Conservation (phyloP, 2,888 invertebrate species). For the Cheilosia scutellata region DNA sequence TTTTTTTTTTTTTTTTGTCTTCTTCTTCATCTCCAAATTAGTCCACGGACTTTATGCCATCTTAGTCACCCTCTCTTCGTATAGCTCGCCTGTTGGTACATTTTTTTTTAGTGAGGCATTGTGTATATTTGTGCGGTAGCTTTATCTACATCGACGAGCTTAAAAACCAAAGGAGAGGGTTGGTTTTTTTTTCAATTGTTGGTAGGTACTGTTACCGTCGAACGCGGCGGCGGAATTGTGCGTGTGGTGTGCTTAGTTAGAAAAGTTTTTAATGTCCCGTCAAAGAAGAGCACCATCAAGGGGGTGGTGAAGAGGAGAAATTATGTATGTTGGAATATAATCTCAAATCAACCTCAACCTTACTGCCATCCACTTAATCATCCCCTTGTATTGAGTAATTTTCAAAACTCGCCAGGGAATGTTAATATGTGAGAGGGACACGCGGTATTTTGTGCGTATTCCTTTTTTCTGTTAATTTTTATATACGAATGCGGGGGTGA, state of each 20-base stretch:
- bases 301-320: not conserved
- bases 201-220: constrained; percentile 25
- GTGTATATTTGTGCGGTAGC: constrained; percentile 64
- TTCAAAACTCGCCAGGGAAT: constrained; percentile 62
- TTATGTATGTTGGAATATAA: constrained; percentile 49
- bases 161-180: constrained; percentile 56
- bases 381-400: constrained; percentile 70
- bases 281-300: not conserved
- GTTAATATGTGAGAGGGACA: constrained; percentile 60
- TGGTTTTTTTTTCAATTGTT: constrained; percentile 68
- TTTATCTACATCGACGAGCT: constrained; percentile 61
- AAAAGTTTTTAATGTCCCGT: constrained; percentile 70
- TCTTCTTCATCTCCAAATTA: constrained; percentile 65
- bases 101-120: constrained; percentile 28
- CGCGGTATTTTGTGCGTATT: constrained; percentile 53
- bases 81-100: constrained; percentile 34
- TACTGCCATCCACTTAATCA: constrained; percentile 72
- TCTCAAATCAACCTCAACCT: constrained; percentile 56
- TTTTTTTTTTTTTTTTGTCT: constrained; percentile 29
- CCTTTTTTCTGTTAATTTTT: constrained; percentile 69
- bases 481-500: constrained; percentile 27
- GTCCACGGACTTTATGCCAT: constrained; percentile 72
- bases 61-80: constrained; percentile 40
- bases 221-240: constrained; percentile 30
- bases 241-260: constrained; percentile 69